phyloP scores from a whole-genome alignment of 2,888 invertebrate genomes.

The Hoplodrina ambigua region DNA sequence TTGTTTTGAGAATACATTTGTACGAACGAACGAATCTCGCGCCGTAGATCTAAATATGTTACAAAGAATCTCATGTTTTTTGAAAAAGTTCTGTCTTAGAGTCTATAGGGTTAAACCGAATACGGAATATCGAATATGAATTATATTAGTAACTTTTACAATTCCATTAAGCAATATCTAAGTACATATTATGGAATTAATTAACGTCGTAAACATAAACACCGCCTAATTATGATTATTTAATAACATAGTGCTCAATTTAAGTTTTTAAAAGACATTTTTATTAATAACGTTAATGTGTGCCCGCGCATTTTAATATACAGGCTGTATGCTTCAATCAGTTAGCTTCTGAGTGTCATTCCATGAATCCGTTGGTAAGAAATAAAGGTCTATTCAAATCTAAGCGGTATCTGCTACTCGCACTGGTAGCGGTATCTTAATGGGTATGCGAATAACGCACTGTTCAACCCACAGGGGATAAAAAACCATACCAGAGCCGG shows the following conservation, averaged over 20 bases:
- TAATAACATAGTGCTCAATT: slow-evolving; percentile 53
- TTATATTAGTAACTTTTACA: slow-evolving; percentile 35
- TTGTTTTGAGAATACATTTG: slow-evolving; percentile 70
- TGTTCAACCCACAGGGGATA: not conserved
- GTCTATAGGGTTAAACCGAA: slow-evolving; percentile 80
- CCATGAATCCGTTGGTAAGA: not conserved
- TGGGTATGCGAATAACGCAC: too few species aligned
- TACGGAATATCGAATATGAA: slow-evolving; percentile 54
- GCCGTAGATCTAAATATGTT: slow-evolving; percentile 79
- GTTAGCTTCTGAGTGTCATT: not conserved
- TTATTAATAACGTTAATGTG: not conserved
- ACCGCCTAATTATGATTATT: slow-evolving; percentile 54
- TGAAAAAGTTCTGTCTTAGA: slow-evolving; percentile 84
- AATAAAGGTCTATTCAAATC: not conserved
- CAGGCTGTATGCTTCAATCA: not conserved
- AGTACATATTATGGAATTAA: slow-evolving; percentile 24
- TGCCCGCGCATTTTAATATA: not conserved
- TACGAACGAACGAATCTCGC: slow-evolving; percentile 78
- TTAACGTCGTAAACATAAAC: slow-evolving; percentile 8
- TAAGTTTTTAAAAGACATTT: slow-evolving; percentile 41
- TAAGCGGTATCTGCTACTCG: too few species aligned
- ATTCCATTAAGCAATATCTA: slow-evolving; percentile 34
- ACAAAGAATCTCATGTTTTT: slow-evolving; percentile 84
- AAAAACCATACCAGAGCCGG: too few species aligned
- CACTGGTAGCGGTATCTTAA: too few species aligned